Conservation (phyloP, 23 tunicate genomes). For the Phallusia fumigata region DNA sequence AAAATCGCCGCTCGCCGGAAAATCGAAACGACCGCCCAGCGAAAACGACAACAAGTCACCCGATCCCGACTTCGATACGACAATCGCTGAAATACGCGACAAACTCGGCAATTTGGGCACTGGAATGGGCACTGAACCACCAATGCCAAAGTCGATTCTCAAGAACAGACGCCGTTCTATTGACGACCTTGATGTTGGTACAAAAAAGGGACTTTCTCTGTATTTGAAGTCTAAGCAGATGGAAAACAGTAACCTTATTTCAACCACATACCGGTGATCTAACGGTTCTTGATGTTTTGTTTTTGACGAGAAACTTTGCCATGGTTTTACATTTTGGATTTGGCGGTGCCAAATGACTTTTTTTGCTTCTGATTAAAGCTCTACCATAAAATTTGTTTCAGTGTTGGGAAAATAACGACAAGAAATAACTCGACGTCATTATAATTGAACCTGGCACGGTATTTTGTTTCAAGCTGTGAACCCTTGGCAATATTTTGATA, state of each 20-base stretch:
- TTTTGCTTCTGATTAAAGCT: too few species aligned
- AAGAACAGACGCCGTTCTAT: constrained; percentile 80
- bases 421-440: too few species aligned
- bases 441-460: too few species aligned
- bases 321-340: too few species aligned
- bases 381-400: too few species aligned
- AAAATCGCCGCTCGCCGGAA: constrained; percentile 20
- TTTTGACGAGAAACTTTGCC: background rate
- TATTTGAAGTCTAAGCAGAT: constrained; percentile 63
- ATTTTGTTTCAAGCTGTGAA: too few species aligned
- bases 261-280: background rate
- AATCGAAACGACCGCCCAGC: background rate
- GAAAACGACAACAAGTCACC: background rate
- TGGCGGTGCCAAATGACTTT: too few species aligned
- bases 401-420: too few species aligned
- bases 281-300: background rate
- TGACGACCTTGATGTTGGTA: constrained; percentile 81
- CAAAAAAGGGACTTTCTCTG: constrained; percentile 58
- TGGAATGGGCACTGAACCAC: background rate
- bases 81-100: constrained; percentile 34
- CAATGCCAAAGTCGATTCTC: constrained; percentile 64
- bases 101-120: constrained; percentile 20
- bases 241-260: background rate
- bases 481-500: too few species aligned
- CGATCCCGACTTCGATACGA: background rate